Conservation (phyloP, 2,113 vertebrate genomes). For the Recurvirostra avosetta region DNA sequence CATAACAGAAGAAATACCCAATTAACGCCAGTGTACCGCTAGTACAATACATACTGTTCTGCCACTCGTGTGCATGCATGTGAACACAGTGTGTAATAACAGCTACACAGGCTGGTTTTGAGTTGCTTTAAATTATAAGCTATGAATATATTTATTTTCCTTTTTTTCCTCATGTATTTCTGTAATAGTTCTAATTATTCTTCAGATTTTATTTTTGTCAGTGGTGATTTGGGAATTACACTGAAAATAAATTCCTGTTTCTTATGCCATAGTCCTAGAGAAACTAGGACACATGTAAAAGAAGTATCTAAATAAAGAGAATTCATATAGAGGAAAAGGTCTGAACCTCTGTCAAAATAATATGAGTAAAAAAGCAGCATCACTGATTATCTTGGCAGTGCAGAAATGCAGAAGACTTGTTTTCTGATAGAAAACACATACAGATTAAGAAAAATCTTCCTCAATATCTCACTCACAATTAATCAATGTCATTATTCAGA, state of each 20-base stretch:
- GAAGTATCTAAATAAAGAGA: neutral
- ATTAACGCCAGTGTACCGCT: neutral
- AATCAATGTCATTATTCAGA: neutral
- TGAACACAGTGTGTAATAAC: neutral
- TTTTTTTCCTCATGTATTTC: neutral
- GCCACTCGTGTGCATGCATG: neutral
- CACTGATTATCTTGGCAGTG: neutral
- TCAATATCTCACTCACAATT: neutral
- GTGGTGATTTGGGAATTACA: neutral
- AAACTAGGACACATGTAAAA: neutral
- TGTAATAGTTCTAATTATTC: neutral
- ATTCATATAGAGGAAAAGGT: neutral
- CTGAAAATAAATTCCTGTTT: neutral
- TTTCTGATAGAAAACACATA: neutral
- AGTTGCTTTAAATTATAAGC: neutral
- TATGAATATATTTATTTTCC: neutral
- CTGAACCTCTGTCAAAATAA: slow-evolving; percentile 23
- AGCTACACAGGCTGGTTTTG: neutral
- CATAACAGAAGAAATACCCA: neutral
- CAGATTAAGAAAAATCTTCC: neutral
- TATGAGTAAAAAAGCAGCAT: neutral
- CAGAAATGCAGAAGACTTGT: neutral
- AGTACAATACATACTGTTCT: neutral
- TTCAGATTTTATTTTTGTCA: neutral
- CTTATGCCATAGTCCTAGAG: neutral